Conservation (phyloP, 2,113 vertebrate genomes). For the Amphiprion percula region DNA sequence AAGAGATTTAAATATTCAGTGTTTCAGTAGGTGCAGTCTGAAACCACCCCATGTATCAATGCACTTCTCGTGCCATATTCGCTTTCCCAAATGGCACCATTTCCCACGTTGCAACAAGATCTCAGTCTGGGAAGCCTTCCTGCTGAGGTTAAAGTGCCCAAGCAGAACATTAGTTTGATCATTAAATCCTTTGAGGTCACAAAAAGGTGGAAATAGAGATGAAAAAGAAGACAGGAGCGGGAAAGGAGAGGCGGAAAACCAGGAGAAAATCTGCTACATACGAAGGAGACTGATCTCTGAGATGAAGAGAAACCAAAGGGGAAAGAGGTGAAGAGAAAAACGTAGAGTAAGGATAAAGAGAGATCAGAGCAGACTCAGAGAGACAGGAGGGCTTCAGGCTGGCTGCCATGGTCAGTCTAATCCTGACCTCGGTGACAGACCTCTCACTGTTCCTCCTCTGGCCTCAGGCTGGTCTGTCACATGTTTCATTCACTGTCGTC, state of each 20-base stretch:
- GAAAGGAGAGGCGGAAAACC: not conserved
- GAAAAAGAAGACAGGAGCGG: not conserved
- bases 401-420: slow-evolving; percentile 33
- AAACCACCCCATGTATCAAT: not conserved
- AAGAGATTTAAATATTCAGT: no score
- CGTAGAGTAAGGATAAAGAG: not conserved
- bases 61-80: not conserved
- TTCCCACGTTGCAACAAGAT: not conserved
- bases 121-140: not conserved
- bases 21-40: no score
- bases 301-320: not conserved
- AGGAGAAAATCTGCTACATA: not conserved
- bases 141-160: slow-evolving; percentile 9
- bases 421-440: slow-evolving; percentile 59
- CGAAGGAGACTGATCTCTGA: not conserved
- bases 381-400: slow-evolving; percentile 22
- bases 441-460: slow-evolving; percentile 34
- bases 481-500: slow-evolving; percentile 12
- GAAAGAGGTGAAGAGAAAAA: not conserved
- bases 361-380: slow-evolving; percentile 14
- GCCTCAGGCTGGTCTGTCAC: slow-evolving; percentile 54
- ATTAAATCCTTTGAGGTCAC: not conserved
- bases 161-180: slow-evolving; percentile 5
- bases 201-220: not conserved
- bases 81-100: slow-evolving; percentile 3